Base-by-base conservation (phyloP, 2,113 vertebrate genomes). In the Agelaius tricolor region DNA sequence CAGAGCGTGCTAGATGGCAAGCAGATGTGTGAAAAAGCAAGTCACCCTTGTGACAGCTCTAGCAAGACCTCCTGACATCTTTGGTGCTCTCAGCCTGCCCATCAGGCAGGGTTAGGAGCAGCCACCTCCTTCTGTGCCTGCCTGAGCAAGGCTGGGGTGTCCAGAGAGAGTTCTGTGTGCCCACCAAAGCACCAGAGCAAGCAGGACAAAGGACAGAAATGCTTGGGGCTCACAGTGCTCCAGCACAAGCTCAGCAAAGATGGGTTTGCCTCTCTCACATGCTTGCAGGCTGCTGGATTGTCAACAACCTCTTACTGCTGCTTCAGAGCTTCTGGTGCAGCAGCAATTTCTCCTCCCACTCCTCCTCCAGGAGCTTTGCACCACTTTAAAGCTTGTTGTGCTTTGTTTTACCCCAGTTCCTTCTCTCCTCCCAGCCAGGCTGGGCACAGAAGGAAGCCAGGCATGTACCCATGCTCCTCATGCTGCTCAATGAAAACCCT, bases 291-390 rank as follows among this genome's bases (percentile, higher is more conserved):
- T 71, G 54, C 33, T 91, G 77, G 69, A 54, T 79, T 49, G 22
- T 43, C 81, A 94, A 46, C 66, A 87, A 12, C 49, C 18, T 68
- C 61, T 61, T 41, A 43, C 15, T 28, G 77, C 26, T 93, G 18
- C 75, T 49, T 87, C 90, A 61, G 49, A 20, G 47, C 41, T 1
- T 5, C 61, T 93, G 27, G 13, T 8, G 23, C 61, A 33, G 39
- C 26, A 86, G 51, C 22, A 7, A 8, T 61, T 74, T 86, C 81
- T 89, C 89, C 89, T 94, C 94, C 92, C 76, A 87, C 91, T 82
- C 44, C 71, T 94, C 87, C 95, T 95, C 78, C 84, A 83, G 81
- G 81, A 89, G 41, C 58, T 71, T 28, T 22, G 39, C 13, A 37
- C 41, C 58, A 58, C 74, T 82, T 82, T 83, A 61, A 92, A 91